Conservation (phyloP, 1,140 invertebrate genomes). For the Phthorimaea operculella region DNA sequence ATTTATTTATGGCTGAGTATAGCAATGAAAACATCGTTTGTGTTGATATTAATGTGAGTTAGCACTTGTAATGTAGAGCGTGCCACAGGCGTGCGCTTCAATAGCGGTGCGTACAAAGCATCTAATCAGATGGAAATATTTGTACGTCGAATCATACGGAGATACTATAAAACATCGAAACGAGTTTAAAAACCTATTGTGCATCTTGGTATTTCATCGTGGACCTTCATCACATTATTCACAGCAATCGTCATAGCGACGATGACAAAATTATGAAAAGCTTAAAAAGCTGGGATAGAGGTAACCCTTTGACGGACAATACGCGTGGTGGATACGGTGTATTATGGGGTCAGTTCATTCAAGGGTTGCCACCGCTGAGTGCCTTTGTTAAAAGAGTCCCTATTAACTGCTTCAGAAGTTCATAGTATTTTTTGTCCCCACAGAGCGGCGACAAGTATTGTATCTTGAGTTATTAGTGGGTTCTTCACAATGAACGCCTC, state of each 20-base stretch:
- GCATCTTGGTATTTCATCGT: background rate
- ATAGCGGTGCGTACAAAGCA: background rate
- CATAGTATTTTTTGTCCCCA: slow-evolving; percentile 56
- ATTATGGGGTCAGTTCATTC: slow-evolving; percentile 45
- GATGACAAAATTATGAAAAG: slow-evolving; percentile 22
- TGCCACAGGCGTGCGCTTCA: slow-evolving; percentile 3
- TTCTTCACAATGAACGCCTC: slow-evolving; percentile 33
- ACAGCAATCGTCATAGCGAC: slow-evolving; percentile 9
- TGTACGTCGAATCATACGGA: background rate
- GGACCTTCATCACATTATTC: slow-evolving; percentile 3
- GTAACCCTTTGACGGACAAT: slow-evolving; percentile 31
- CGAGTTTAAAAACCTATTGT: too few relatives aligned
- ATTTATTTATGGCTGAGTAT: slow-evolving; percentile 22
- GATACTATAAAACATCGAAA: too few relatives aligned
- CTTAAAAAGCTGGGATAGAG: slow-evolving; percentile 23
- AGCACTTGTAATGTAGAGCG: background rate
- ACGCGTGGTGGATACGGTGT: slow-evolving; percentile 33
- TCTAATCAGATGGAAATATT: background rate
- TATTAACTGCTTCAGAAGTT: slow-evolving; percentile 63
- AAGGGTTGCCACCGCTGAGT: slow-evolving; percentile 34
- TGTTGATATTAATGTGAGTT: slow-evolving; percentile 6
- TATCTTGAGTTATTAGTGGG: slow-evolving; percentile 28
- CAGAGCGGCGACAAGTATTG: slow-evolving; percentile 48
- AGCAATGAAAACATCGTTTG: slow-evolving; percentile 26
- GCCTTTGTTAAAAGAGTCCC: slow-evolving; percentile 30